Base-by-base conservation (phyloP, 2,888 invertebrate genomes). In the Cheilosia urbana region DNA sequence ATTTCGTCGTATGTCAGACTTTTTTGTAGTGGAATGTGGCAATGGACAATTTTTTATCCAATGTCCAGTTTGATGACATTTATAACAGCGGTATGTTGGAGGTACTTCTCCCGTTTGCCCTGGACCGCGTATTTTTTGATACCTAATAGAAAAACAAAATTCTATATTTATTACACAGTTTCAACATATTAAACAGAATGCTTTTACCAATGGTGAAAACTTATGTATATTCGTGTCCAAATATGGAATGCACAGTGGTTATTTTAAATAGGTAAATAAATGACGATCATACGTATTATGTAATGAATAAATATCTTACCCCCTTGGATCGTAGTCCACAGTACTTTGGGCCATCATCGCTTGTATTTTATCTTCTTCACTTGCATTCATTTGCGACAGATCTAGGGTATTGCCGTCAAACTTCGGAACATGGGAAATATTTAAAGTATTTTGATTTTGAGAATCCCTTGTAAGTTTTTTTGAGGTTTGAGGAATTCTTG, bases 261-360 rank as follows among this genome's bases (percentile, higher is more conserved):
- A 84, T 81, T 84, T 84, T 58, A 62, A 71, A 72, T 65, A 72
- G 69, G 63, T 45, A 76, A 60, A 73, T 66, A 77, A 78, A 76
- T 76, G 60, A 68, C 69, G 63, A 57, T 69, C 27, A 63, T 49
- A 76, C 30, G 51, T 11, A 24, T 24, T 60, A 15, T 27, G n/a
- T 11, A 15, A 27, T 27, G 37, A 57, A 13, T 47, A 40, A 58
- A 69, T 63, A 47, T 92, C 96, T 95, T 94, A 99, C 98, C 98
- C 98, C 93, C 98, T 97, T 87, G 98, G 98, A 93, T 98, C 98
- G 93, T 99, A 99, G 91, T 98, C 98, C 91, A 96, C 96, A 40
- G 98, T 98, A 37, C 99, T 98, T 92, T 99, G 98, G 87, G 96
- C 95, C 95, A 99, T 98, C 97, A 99, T 98, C 87, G 98, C 98